Percentiles rank a stretch among this genome's conserved stretches.
Conservation (phyloP, 2,797 vertebrate species). For the Chaunax sp. region DNA sequence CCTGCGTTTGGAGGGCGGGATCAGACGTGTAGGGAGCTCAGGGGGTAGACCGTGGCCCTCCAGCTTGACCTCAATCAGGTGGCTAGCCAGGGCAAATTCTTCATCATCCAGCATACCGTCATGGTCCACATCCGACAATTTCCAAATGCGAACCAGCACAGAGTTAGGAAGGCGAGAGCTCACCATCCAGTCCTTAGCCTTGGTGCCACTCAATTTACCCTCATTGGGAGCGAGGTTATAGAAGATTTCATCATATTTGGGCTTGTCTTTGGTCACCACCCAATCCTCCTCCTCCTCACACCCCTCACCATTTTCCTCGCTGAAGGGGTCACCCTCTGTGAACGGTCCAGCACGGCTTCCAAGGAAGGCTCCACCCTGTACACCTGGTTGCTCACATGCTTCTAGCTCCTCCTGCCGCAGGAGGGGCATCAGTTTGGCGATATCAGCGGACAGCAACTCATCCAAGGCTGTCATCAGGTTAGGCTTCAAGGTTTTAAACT, state of each 20-base stretch:
- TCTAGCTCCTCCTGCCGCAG: conserved; percentile 93
- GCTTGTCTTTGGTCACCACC: conserved; percentile 96
- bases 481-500: conserved; percentile 91
- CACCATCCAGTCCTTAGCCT: conserved; percentile 95
- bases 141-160: conserved; percentile 94
- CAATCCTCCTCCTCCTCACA: conserved; percentile 84
- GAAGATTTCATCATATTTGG: conserved; percentile 97
- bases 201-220: conserved; percentile 92
- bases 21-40: conserved; percentile 88
- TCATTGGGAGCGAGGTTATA: conserved; percentile 92
- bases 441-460: conserved; percentile 88
- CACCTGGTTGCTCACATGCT: conserved; percentile 81
- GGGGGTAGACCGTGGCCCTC: conserved; percentile 92
- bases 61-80: conserved; percentile 94
- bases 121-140: conserved; percentile 93
- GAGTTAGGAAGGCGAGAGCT: conserved; percentile 94
- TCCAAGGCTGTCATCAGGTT: conserved; percentile 89
- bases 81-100: conserved; percentile 94
- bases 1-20: conserved; percentile 93
- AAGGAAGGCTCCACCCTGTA: conserved; percentile 92
- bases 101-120: conserved; percentile 96
- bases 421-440: conserved; percentile 93
- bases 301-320: conserved; percentile 79
- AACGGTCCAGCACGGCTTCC: conserved; percentile 91
- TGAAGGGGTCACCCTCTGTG: conserved; percentile 85